A percentile compares a stretch with the other conserved stretches of the same genome.
These are phyloP conservation scores for Coendou prehensilis DNA, from an alignment of 2,797 vertebrate species.

Conservation along the genomic window DNA sequence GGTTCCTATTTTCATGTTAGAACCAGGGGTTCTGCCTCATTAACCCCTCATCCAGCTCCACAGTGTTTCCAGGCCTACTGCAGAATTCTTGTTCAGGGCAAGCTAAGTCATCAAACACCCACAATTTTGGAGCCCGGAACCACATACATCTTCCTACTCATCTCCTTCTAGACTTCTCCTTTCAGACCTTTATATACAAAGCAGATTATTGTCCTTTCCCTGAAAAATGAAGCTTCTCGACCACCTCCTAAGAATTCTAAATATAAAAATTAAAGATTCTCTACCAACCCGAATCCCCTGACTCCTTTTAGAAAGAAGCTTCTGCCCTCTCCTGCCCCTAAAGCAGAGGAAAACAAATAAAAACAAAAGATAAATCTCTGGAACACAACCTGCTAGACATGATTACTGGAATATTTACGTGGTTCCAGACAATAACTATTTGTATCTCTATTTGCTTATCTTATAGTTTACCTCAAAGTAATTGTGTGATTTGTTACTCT, in stretches of 20 bases:
- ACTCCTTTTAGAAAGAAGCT: background rate
- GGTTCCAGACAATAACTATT: background rate
- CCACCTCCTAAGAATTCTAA: background rate
- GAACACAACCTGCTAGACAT: background rate
- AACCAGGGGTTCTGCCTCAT: rapidly evolving
- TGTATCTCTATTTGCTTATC: background rate
- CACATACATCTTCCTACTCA: background rate
- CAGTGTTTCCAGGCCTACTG: background rate
- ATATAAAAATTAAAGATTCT: background rate
- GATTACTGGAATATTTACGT: background rate
- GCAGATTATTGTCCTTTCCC: background rate
- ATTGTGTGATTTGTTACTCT: background rate
- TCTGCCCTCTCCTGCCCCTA: background rate
- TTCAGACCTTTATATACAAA: background rate
- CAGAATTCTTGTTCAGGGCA: background rate
- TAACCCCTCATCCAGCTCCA: background rate
- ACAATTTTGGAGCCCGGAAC: background rate
- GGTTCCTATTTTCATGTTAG: background rate
- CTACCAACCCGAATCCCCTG: background rate
- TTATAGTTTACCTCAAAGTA: background rate
- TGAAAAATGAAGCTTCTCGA: background rate
- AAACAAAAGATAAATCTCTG: background rate
- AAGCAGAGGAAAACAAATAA: background rate
- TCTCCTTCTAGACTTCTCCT: background rate
- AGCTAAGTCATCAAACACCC: background rate